Conservation (phyloP, 2,888 invertebrate genomes). For the Idaea aversata region DNA sequence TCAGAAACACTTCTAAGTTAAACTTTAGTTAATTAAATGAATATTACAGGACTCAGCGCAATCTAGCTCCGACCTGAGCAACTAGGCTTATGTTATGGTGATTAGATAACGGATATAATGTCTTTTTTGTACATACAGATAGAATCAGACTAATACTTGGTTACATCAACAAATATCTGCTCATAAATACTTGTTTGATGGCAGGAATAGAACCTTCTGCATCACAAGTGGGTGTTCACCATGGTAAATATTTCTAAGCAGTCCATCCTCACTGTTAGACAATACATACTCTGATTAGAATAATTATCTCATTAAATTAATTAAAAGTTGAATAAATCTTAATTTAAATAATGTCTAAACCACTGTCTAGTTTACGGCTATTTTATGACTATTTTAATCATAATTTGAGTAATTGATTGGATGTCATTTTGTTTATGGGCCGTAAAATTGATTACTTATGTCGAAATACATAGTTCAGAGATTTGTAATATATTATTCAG, state of each 20-base stretch:
- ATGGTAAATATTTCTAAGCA: background rate
- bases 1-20: background rate
- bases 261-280: background rate
- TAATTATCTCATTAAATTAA: background rate
- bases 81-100: too few relatives aligned
- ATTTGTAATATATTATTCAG: background rate
- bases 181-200: too few relatives aligned
- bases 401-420: background rate
- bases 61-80: too few relatives aligned
- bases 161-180: too few relatives aligned
- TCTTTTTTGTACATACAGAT: too few relatives aligned
- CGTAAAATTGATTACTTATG: background rate
- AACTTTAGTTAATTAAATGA: background rate
- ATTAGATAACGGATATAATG: too few relatives aligned
- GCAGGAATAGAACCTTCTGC: background rate
- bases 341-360: background rate
- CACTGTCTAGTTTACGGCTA: too few relatives aligned
- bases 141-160: too few relatives aligned
- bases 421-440: background rate
- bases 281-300: background rate
- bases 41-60: too few relatives aligned
- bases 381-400: background rate
- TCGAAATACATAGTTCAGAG: background rate
- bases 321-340: background rate
- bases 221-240: background rate